Evolutionary conservation across 2,113 vertebrate genomes (phyloP).

Genomic region (Ptyas mucosa): DNA sequence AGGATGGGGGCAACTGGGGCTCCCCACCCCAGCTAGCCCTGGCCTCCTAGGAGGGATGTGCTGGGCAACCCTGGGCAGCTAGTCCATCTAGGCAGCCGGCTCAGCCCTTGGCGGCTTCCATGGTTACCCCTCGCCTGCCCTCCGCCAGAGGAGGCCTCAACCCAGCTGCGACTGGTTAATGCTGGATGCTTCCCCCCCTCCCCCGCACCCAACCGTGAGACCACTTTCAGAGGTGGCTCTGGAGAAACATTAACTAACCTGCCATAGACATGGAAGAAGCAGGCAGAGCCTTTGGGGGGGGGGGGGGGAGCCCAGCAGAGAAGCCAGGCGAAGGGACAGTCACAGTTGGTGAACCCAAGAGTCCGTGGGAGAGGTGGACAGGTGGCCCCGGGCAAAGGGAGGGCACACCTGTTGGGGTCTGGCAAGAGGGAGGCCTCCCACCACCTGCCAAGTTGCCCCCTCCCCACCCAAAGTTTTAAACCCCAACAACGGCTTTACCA

Average conservation of each 20-base stretch:
- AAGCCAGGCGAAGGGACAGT: not conserved
- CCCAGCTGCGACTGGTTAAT: not conserved
- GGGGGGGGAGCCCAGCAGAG: not conserved
- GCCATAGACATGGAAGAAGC: not conserved
- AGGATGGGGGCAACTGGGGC: not conserved
- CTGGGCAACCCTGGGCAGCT: not conserved
- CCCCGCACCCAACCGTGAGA: not conserved
- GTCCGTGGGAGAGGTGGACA: not conserved
- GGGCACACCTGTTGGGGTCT: not conserved
- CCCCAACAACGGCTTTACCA: not conserved
- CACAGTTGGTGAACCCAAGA: not conserved
- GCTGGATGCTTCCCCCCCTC: not conserved
- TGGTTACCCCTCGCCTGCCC: not conserved
- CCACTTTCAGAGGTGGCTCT: not conserved
- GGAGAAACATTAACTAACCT: not conserved
- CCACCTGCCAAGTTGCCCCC: not conserved
- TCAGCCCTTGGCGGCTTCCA: not conserved
- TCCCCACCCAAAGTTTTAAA: not conserved
- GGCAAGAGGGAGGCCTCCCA: not conserved
- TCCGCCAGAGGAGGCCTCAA: not conserved
- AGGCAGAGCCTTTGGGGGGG: accelerated
- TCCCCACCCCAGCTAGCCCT: too few species aligned
- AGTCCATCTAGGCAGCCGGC: not conserved
- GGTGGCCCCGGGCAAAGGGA: not conserved
- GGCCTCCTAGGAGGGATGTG: not conserved